These are phyloP conservation scores for Catamblyrhynchus diadema DNA, from an alignment of 2,797 vertebrate genomes.

Conservation along the genomic window DNA sequence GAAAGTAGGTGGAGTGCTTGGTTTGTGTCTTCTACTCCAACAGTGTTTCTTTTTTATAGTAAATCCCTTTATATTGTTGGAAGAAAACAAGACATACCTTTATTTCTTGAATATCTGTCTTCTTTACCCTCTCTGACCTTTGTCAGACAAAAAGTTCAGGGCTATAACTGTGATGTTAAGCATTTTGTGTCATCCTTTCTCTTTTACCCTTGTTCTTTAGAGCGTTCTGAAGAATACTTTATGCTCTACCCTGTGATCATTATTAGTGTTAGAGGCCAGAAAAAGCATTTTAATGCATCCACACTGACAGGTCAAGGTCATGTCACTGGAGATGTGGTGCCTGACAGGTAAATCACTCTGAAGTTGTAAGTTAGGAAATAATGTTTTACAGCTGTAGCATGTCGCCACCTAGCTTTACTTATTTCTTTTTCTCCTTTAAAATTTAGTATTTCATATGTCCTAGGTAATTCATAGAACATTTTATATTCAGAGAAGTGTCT, in stretches of 20 bases:
- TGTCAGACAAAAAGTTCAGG: slow-evolving; percentile 20
- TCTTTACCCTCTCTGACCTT: slow-evolving; percentile 14
- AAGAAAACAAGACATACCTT: slow-evolving; percentile 20
- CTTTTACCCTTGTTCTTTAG: slow-evolving; percentile 17
- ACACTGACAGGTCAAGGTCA: slow-evolving; percentile 24
- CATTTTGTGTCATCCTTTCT: slow-evolving; percentile 28
- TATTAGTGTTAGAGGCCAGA: slow-evolving; percentile 37
- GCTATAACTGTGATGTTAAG: not conserved
- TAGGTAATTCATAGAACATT: not conserved
- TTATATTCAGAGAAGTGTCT: not conserved
- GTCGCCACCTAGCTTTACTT: slow-evolving; percentile 45
- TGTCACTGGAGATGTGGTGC: not conserved
- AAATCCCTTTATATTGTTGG: not conserved
- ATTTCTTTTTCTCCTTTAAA: not conserved
- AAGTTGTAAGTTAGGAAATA: not conserved
- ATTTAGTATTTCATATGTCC: not conserved
- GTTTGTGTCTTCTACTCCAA: not conserved
- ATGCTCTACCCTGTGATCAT: not conserved
- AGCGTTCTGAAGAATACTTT: slow-evolving; percentile 13
- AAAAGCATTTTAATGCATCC: slow-evolving; percentile 30
- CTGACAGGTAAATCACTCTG: slow-evolving; percentile 19
- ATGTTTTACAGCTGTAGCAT: slow-evolving; percentile 22
- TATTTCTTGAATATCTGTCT: slow-evolving; percentile 23
- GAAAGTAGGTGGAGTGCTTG: not conserved
- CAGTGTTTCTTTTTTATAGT: not conserved